These are phyloP conservation scores for Blennius ocellaris DNA, from an alignment of 2,113 vertebrate species.

Conservation along the genomic window DNA sequence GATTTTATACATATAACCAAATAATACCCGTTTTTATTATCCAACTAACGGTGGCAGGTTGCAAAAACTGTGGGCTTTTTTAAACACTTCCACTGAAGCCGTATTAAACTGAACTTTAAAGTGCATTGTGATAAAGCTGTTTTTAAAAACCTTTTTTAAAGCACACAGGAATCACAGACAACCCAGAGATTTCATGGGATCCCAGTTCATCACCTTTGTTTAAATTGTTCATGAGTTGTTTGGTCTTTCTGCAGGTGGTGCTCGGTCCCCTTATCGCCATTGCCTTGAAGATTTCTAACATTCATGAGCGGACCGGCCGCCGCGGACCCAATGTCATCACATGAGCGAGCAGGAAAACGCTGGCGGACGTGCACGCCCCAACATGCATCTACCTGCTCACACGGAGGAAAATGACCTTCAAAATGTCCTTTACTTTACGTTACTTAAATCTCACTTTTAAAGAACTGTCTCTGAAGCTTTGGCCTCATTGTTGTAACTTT, in stretches of 20 bases:
- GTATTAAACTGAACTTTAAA: too few species aligned
- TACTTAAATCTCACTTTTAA: background rate
- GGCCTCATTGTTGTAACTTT: slow-evolving; percentile 18
- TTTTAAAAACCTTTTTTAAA: background rate
- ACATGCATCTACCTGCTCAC: slow-evolving; percentile 47
- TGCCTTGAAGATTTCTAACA: slow-evolving; percentile 96
- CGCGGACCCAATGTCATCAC: slow-evolving; percentile 96
- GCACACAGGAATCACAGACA: background rate
- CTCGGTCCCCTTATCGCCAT: slow-evolving; percentile 98
- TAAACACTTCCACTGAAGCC: too few species aligned
- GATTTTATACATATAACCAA: too few species aligned
- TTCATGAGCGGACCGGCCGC: slow-evolving; percentile 94
- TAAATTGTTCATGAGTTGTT: background rate
- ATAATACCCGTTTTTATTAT: too few species aligned
- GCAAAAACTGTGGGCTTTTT: too few species aligned
- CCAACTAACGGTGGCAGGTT: too few species aligned
- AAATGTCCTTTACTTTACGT: slow-evolving; percentile 4
- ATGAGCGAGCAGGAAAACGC: slow-evolving; percentile 79
- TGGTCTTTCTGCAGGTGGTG: slow-evolving; percentile 85
- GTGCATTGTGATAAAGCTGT: too few species aligned
- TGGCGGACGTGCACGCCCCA: background rate
- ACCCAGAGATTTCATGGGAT: background rate
- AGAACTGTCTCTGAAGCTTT: slow-evolving; percentile 15
- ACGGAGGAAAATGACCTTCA: slow-evolving; percentile 9
- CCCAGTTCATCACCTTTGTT: background rate